Conservation (phyloP, 2,113 vertebrate species). For the Poeciliopsis retropinna region DNA sequence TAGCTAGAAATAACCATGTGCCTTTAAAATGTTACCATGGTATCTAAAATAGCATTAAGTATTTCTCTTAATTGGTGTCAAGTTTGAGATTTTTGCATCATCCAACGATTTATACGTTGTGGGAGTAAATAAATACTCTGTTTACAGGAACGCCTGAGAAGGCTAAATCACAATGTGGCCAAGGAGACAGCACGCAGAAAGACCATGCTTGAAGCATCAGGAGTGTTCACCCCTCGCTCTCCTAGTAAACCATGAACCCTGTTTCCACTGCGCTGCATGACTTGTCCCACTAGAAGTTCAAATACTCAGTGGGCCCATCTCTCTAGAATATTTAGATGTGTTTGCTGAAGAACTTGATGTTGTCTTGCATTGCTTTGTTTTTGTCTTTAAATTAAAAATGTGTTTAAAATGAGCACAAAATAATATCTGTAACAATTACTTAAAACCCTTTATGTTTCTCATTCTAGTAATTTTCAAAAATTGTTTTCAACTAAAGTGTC, state of each 20-base stretch:
- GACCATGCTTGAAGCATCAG: constrained; percentile 90
- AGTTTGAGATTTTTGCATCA: too few species aligned
- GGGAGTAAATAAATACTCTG: background rate
- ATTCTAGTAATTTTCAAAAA: background rate
- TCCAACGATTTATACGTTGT: too few species aligned
- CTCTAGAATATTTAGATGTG: background rate
- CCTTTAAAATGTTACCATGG: too few species aligned
- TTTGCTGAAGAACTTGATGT: background rate
- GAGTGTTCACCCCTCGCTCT: constrained; percentile 84
- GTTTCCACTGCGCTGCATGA: too few species aligned
- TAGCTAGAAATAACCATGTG: too few species aligned
- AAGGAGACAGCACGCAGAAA: constrained; percentile 92
- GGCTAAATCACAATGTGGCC: constrained; percentile 93
- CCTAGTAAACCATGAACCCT: constrained; percentile 83
- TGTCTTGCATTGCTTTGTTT: background rate
- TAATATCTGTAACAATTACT: background rate
- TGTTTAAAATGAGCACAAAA: background rate
- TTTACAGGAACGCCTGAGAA: constrained; percentile 86
- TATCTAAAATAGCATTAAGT: too few species aligned
- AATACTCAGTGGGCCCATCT: background rate
- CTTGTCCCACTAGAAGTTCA: background rate
- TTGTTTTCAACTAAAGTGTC: background rate
- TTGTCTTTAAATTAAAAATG: background rate
- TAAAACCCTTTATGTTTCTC: background rate
- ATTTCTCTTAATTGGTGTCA: too few species aligned